These are phyloP conservation scores for Balaenoptera acutorostrata DNA, from an alignment of 2,113 vertebrate species.

Conservation along the genomic window DNA sequence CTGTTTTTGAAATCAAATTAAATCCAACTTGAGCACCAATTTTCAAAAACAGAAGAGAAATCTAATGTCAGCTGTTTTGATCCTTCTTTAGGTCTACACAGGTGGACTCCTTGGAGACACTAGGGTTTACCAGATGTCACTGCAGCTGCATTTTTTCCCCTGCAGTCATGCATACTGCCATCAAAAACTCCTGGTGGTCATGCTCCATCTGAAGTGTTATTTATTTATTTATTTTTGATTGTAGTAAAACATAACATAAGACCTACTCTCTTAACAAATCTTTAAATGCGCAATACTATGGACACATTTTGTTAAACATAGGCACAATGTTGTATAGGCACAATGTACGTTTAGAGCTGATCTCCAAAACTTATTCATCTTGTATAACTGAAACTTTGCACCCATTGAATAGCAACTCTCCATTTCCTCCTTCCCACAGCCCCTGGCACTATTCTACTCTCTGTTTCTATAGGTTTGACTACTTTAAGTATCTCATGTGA, in stretches of 20 bases:
- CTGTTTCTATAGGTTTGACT: neutral
- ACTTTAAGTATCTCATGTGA: neutral
- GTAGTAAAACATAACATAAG: neutral
- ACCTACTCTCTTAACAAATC: neutral
- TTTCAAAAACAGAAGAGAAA: neutral
- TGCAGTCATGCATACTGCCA: neutral
- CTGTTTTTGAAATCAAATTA: neutral
- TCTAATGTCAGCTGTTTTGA: neutral
- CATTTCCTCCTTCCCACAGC: neutral
- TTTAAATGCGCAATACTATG: neutral
- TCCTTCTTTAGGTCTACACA: neutral
- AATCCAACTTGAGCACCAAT: neutral
- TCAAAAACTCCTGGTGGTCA: neutral
- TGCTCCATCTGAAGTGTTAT: neutral
- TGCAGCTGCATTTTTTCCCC: neutral
- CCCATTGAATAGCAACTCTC: neutral
- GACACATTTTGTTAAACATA: neutral
- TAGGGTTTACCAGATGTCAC: neutral
- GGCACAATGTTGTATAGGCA: neutral
- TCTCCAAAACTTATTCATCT: neutral
- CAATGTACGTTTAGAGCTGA: neutral
- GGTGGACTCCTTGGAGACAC: neutral
- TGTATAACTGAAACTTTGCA: neutral
- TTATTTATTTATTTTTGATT: neutral
- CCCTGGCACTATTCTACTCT: neutral